Conservation (phyloP, 2,888 invertebrate genomes). For the Argynnis bischoffii region DNA sequence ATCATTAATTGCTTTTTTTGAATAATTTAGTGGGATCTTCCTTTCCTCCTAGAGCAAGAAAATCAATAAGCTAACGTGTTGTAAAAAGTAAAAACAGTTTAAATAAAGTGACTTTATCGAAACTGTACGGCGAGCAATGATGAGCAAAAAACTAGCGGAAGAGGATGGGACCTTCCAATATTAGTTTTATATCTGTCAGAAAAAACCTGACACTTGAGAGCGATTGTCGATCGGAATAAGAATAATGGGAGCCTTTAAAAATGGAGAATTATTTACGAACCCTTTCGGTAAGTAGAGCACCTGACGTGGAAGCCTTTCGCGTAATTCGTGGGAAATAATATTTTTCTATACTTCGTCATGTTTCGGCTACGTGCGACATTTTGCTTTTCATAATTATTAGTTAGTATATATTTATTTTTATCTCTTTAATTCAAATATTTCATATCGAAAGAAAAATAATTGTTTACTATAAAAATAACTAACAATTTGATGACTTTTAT, state of each 20-base stretch:
- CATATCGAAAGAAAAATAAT: too few relatives aligned
- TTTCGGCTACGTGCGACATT: conserved; percentile 31
- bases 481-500: too few relatives aligned
- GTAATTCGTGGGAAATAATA: conserved; percentile 68
- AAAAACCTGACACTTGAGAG: conserved; percentile 76
- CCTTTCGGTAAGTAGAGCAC: conserved; percentile 70
- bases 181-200: conserved; percentile 79
- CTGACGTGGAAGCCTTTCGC: conserved; percentile 80
- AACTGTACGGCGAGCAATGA: conserved; percentile 64
- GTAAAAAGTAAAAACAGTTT: conserved; percentile 25
- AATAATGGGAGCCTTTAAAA: conserved; percentile 73
- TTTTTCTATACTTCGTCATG: conserved; percentile 44
- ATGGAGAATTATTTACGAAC: conserved; percentile 62
- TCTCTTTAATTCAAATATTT: too few relatives aligned
- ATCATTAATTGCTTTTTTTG: conserved; percentile 52
- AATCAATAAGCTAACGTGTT: conserved; percentile 31
- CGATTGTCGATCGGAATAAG: conserved; percentile 75
- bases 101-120: conserved; percentile 48
- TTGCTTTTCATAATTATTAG: not conserved
- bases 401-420: too few relatives aligned
- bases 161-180: conserved; percentile 81
- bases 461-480: too few relatives aligned
- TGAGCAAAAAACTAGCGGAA: conserved; percentile 74
- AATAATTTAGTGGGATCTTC: conserved; percentile 46
- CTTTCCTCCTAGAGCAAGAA: conserved; percentile 46